Evolutionary conservation across 2,113 vertebrate species (phyloP), one percentile per base, ranked within the genome.

Genomic region (Xiphophorus hellerii): DNA sequence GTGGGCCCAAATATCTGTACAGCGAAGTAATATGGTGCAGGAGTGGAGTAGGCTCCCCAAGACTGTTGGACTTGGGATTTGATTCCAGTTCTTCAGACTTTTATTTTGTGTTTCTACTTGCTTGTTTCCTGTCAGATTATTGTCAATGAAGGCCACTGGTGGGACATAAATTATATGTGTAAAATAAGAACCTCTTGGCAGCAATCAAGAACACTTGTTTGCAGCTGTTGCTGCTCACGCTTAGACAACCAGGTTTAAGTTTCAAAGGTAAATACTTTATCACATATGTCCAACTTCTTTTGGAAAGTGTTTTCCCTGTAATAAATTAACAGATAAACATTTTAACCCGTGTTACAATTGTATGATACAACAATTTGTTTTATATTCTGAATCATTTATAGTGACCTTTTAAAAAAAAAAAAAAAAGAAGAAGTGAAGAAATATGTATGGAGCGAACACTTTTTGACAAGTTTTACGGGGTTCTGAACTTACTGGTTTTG

Each of bases 401-500:
- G 35, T 10, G 35, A 35, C 35, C 35, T 33, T 33, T 35, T 2
- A 7, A 22, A 0, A 22, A 51, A 51, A 51, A 51, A 51, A 3
- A 28, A 7, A 22, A 0, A 22, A 51, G 22, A 51, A 51, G 22
- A 3, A 28, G 2, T 11, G 2, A 37, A 42, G 39, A 42, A 42
- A 42, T 3, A 4, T 48, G 44, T 20, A 17, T 5, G 44, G 44
- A 5, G 17, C 4, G 20, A 48, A 48, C 10, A 58, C 2, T n/a
- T 9, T n/a, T 25, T 2, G 7, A 25, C 51, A 58, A n/a, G 60
- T 73, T 77, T 71, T 37, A 58, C 73, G 35, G 67, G 28, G 20
- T 35, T 37, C 42, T 70, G 65, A 71, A 62, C 35, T 29, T 78
- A 54, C 61, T 20, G 15, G 4, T 60, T 17, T 35, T 60, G 60